Evolutionary conservation across 2,797 vertebrate genomes (phyloP), one percentile per base, ranked within the genome.

Genomic region (Coendou prehensilis): DNA sequence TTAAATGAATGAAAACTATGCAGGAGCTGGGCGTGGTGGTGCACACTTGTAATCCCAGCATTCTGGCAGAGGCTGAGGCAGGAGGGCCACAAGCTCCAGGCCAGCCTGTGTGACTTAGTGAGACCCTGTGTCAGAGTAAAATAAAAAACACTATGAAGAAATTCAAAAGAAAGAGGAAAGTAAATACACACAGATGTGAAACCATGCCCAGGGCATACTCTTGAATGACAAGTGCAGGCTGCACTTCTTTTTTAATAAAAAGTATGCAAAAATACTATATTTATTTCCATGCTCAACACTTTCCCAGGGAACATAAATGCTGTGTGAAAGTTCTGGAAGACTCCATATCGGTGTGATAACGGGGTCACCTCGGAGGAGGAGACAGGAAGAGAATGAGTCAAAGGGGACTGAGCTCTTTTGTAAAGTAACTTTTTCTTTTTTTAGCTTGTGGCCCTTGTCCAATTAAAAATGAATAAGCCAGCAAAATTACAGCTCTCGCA

Each of bases 171-270:
- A 47, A 30, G 28, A 30, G 52, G 59, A 15, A 0, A 1, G 3
- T 15, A 0, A 2, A 3, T 26, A 2, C 1, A 2, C 5, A 1
- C 7, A n/a, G 59, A 20, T 18, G 6, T 8, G 1, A 17, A 15
- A 47, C 6, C 0, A 26, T 28, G 56, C 80, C 79, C 61, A 3
- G 59, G 3, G n/a, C 4, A 1, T 1, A 4, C 0, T 5, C n/a
- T 67, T 22, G 0, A 5, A 22, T 5, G 73, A 33, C 14, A 41
- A 5, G 15, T 30, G 0, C 13, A 5, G 9, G 52, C 2, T 5
- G 17, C 0, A 17, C 47, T 76, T 76, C 50, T 78, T 50, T 78
- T 78, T n/a, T 50, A 69, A 23, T 57, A 5, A 30, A 28, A 63
- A 54, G 54, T 47, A 1, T 4, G 7, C 50, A 10, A 14, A 79